Conservation (phyloP, 1,140 invertebrate species). For the Pteromalus puparum region DNA sequence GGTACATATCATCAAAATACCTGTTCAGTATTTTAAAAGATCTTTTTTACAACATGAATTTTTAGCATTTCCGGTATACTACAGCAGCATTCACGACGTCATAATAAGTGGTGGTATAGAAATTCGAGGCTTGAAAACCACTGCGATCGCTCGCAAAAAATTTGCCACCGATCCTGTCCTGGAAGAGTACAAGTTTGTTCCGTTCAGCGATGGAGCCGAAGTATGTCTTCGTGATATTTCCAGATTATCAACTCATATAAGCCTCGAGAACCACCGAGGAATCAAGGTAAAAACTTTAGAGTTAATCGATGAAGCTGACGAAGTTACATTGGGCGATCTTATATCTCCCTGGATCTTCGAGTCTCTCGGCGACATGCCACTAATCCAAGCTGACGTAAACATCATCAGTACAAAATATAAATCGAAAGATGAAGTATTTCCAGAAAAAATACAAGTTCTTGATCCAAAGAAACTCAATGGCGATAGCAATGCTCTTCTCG, state of each 20-base stretch:
- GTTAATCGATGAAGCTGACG: conserved; percentile 75
- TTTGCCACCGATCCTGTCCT: conserved; percentile 80
- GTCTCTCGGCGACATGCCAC: no score
- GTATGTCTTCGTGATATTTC: conserved; percentile 66
- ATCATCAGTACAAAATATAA: no score
- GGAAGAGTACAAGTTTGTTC: conserved; percentile 85
- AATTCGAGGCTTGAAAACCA: conserved; percentile 87
- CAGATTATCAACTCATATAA: conserved; percentile 80
- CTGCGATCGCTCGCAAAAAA: conserved; percentile 83
- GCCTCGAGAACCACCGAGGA: conserved; percentile 84
- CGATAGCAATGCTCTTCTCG: conserved; percentile 76
- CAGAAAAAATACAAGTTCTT: conserved; percentile 68
- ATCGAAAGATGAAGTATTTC: conserved; percentile 74
- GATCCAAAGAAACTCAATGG: conserved; percentile 78
- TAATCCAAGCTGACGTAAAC: no score
- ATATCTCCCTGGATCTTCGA: conserved; percentile 71
- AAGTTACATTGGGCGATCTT: conserved; percentile 70
- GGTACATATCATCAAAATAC: no score
- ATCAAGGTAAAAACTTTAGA: conserved; percentile 85
- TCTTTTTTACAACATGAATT: not conserved
- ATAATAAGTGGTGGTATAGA: conserved; percentile 85
- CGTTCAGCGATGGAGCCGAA: conserved; percentile 51
- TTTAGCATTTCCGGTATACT: conserved; percentile 70
- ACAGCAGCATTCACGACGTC: conserved; percentile 70
- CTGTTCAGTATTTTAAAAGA: no score